A percentile compares a stretch with the other conserved stretches of the same genome.
These are phyloP conservation scores for Drosophila sturtevanti DNA, from an alignment of 1,140 invertebrate species.

Conservation along the genomic window DNA sequence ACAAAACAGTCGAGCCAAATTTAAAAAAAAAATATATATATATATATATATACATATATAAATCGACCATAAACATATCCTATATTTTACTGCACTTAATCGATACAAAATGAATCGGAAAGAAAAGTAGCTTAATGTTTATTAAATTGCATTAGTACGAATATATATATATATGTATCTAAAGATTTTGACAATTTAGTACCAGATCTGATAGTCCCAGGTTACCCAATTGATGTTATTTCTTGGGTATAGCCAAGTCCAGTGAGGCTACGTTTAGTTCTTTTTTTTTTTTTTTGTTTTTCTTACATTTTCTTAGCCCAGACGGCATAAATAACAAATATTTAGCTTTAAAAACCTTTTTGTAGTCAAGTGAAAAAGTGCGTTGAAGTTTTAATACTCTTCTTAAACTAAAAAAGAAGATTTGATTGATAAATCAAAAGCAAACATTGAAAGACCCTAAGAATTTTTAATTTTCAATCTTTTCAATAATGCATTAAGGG, in stretches of 20 bases:
- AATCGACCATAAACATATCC: background rate
- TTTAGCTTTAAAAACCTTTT: constrained; percentile 67
- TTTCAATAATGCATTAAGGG: too few species aligned
- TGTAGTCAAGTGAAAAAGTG: constrained; percentile 20
- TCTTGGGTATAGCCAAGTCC: background rate
- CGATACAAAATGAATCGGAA: too few species aligned
- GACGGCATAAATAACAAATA: constrained; percentile 45
- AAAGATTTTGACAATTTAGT: too few species aligned
- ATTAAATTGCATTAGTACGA: too few species aligned
- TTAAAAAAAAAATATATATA: too few species aligned
- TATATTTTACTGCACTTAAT: background rate
- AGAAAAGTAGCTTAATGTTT: too few species aligned
- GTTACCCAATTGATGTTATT: background rate
- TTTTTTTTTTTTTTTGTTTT: constrained; percentile 4
- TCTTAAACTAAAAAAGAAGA: background rate
- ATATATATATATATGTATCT: too few species aligned
- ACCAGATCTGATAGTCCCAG: too few species aligned
- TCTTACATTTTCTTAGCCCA: too few species aligned
- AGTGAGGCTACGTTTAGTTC: constrained; percentile 10
- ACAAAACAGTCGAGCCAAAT: background rate
- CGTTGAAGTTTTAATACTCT: background rate
- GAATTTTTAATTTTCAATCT: too few species aligned
- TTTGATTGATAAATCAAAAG: too few species aligned
- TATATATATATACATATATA: background rate
- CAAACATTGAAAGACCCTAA: background rate